Evolutionary conservation across 1,140 invertebrate genomes (phyloP).

Genomic region (Hyphantria cunea): DNA sequence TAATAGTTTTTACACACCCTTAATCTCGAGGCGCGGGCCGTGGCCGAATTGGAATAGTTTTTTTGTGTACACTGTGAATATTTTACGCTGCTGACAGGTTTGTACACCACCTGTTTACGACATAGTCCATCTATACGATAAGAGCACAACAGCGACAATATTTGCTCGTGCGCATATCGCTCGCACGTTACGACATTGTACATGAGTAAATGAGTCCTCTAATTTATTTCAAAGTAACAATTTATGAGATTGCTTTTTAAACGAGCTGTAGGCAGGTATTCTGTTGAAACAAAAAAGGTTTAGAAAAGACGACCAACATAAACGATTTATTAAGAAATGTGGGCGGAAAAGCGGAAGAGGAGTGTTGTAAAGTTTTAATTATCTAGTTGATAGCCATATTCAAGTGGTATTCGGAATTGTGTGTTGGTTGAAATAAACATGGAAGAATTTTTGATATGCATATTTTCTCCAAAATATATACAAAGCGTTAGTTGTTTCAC

Average conservation of each 20-base stretch:
- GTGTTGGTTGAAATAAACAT: background rate
- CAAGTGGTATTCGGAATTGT: background rate
- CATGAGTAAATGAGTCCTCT: no score
- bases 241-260: no score
- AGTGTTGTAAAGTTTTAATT: slow-evolving; percentile 4
- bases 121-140: slow-evolving; percentile 32
- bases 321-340: background rate
- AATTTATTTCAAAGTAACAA: no score
- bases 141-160: slow-evolving; percentile 34
- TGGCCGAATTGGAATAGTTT: slow-evolving; percentile 12
- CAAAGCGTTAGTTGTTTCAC: slow-evolving; percentile 6
- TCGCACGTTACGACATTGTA: no score
- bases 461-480: slow-evolving; percentile 16
- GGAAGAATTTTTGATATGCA: slow-evolving; percentile 19
- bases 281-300: background rate
- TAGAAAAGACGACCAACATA: background rate
- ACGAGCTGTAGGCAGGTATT: no score
- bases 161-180: slow-evolving; percentile 35
- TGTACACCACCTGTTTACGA: slow-evolving; percentile 35
- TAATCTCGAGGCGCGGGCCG: slow-evolving; percentile 47
- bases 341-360: background rate
- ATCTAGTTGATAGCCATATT: slow-evolving; percentile 1
- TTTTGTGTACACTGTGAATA: slow-evolving; percentile 4
- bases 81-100: slow-evolving; percentile 13
- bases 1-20: slow-evolving; percentile 73